These are phyloP conservation scores for Apotomis betuletana DNA, from an alignment of 2,888 invertebrate genomes.

Conservation along the genomic window DNA sequence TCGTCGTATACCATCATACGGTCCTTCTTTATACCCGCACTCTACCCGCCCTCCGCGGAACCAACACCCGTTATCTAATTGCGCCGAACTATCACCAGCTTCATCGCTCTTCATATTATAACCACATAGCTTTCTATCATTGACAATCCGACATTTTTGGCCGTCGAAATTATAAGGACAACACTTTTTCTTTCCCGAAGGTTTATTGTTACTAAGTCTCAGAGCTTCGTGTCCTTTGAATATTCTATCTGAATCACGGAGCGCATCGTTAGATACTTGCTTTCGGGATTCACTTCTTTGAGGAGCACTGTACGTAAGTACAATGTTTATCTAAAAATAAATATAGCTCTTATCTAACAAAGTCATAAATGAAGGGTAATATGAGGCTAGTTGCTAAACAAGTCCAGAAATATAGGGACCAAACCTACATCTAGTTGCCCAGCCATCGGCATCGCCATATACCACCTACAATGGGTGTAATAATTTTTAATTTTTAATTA, in stretches of 20 bases:
- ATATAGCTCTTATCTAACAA: neutral
- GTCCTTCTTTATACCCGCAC: constrained; percentile 8
- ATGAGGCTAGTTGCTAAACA: too few relatives aligned
- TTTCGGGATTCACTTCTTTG: constrained; percentile 10
- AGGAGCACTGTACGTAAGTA: constrained; percentile 14
- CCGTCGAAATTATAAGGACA: constrained; percentile 37
- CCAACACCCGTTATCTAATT: constrained; percentile 12
- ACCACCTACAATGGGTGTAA: too few relatives aligned
- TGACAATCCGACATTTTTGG: constrained; percentile 25
- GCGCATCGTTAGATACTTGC: neutral
- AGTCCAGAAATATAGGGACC: too few relatives aligned
- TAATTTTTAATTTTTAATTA: too few relatives aligned
- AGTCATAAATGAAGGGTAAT: neutral
- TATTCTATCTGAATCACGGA: constrained; percentile 7
- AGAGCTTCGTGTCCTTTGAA: neutral
- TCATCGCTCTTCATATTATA: constrained; percentile 14
- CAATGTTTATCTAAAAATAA: constrained; percentile 13
- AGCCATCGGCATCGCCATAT: too few relatives aligned
- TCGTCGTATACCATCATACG: constrained; percentile 16
- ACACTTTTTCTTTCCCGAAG: constrained; percentile 17
- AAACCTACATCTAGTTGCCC: too few relatives aligned
- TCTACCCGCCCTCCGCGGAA: neutral
- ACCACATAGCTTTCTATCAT: constrained; percentile 24
- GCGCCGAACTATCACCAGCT: neutral
- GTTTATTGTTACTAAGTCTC: neutral